Percentiles rank a stretch among this genome's conserved stretches.
These are phyloP conservation scores for Poeciliopsis prolifica DNA, from an alignment of 2,113 vertebrate genomes.

Conservation along the genomic window DNA sequence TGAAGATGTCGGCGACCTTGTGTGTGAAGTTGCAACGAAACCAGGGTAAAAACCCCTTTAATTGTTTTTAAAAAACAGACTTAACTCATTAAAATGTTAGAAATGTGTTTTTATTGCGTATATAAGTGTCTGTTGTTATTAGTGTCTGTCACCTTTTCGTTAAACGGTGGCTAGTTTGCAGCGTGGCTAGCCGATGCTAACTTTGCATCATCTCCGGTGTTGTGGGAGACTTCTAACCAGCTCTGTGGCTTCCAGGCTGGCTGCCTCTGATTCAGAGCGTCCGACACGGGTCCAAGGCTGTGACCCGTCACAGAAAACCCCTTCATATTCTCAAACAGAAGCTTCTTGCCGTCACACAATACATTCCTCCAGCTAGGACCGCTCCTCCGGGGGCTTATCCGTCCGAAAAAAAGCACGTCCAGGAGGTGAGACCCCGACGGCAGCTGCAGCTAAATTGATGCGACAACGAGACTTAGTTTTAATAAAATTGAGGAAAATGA, in stretches of 20 bases:
- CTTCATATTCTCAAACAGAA: slow-evolving; percentile 89
- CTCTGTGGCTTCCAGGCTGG: slow-evolving; percentile 75
- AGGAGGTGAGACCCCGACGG: slow-evolving; percentile 72
- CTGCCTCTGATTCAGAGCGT: slow-evolving; percentile 82
- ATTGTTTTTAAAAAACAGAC: background rate
- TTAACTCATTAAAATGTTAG: background rate
- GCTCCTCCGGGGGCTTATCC: slow-evolving; percentile 73
- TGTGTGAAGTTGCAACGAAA: slow-evolving; percentile 66
- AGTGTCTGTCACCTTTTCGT: fast-evolving
- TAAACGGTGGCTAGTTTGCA: background rate
- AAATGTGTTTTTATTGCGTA: fast-evolving
- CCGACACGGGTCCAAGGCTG: slow-evolving; percentile 89
- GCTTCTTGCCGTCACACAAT: slow-evolving; percentile 88
- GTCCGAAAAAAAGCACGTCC: background rate
- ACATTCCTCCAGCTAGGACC: slow-evolving; percentile 80
- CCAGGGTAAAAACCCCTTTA: slow-evolving; percentile 66
- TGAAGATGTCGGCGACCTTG: slow-evolving; percentile 83
- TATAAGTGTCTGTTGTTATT: background rate
- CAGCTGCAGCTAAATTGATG: background rate
- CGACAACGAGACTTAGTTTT: background rate
- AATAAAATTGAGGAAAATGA: background rate
- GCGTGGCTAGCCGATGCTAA: background rate
- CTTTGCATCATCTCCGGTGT: background rate
- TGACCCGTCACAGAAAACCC: slow-evolving; percentile 89
- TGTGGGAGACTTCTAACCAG: background rate